Evolutionary conservation across 2,113 vertebrate genomes (phyloP), one percentile per base, ranked within the genome.

Genomic region (Oryzias curvinotus): DNA sequence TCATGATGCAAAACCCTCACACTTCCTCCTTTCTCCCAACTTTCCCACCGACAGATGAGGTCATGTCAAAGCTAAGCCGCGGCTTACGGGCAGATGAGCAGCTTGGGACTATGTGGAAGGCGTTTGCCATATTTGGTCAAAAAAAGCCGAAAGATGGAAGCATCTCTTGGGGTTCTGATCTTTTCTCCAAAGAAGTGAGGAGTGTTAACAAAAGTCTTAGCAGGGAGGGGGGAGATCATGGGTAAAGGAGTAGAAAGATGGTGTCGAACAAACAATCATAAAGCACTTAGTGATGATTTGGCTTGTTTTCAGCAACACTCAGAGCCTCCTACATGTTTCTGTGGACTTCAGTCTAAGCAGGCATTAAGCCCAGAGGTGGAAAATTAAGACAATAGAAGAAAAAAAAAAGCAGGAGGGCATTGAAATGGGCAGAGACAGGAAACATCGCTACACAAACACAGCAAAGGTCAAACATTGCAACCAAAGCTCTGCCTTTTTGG

Each of bases 41-140:
- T 25, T 65, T 67, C 56, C 30, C 60, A 63, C 57, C 62, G 65
- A 83, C 73, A 72, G 68, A 65, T 23, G 68, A 73, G 48, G 73
- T 77, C 30, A 73, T 14, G 68, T 79, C 71, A 72, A 81, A 75
- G 48, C 54, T 70, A 75, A 80, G 66, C 64, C 30, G 25, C 10
- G 28, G 57, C 48, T 59, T 44, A 4, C n/a, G 65, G 49, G 54
- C 52, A 28, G 56, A 68, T 25, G 54, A 56, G 70, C 68, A 60
- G 62, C 73, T 68, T 51, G 3, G 55, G 41, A 25, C 56, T 19
- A 55, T 57, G 65, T 26, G 13, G 53, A 64, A 53, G n/a, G 23
- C 16, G 42, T 77, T 78, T 73, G 68, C 80, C 57, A 83, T 79
- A 84, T 84, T 77, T 83, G 80, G 81, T 64, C 65, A 57, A 70